Evolutionary conservation across 2,888 invertebrate species (phyloP), one percentile per base, ranked within the genome.

Genomic region (Anthophora plumipes): DNA sequence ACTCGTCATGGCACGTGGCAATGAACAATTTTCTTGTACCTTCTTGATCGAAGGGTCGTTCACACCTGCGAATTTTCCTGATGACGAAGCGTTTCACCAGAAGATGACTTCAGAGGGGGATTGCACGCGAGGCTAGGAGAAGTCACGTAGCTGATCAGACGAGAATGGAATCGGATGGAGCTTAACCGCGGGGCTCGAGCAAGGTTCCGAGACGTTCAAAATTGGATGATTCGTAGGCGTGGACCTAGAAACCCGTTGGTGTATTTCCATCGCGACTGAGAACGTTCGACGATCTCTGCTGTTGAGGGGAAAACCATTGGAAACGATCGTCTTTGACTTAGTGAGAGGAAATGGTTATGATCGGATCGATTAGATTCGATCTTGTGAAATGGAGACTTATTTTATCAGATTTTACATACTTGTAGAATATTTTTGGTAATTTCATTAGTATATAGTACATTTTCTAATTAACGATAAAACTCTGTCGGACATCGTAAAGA

Each of bases 1-100:
- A 74, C 55, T 67, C 73, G 69, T 67, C 76, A 74, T 82, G 86
- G 82, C 89, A 88, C 89, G 89, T 89, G 89, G 89, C 88, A 85
- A 88, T 88, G 85, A 89, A 89, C 83, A 85, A 89, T 89, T 88
- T 86, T 80, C 85, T 71, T 82, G 72, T 68, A 75, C 64, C 74
- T 64, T 76, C 71, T 79, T 75, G 79, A 82, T 80, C 80, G 61
- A 85, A 82, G 82, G 89, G 89, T 88, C 89, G 84, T 87, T 88
- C 86, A 88, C 89, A 83, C 82, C 82, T 77, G 82, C 68, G 60
- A 78, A 80, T 69, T 83, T 81, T 55, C 80, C 80, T 73, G 64
- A 68, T 68, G 80, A 82, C 82, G 46, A 75, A 63, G 48, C 48
- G 8, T 9, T 25, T 20, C 22, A 17, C n/a, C 17, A 6, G 54